Evolutionary conservation across 2,113 vertebrate genomes (phyloP).

Genomic region (Ctenodactylus gundi): DNA sequence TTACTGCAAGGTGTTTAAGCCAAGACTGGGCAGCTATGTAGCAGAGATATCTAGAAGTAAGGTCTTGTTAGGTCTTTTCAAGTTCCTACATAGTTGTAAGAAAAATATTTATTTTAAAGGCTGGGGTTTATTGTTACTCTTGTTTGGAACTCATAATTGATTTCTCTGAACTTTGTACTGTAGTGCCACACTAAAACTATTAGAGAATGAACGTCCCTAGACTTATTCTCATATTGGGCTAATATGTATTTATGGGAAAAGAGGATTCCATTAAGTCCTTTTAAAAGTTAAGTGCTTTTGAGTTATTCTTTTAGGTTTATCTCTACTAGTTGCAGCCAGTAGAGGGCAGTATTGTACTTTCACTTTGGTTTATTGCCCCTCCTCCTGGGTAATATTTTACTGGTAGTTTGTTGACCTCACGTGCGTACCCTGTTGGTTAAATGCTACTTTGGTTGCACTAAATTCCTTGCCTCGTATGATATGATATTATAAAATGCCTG

Average conservation of each 20-base stretch:
- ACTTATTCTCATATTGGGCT: not conserved
- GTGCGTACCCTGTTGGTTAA: not conserved
- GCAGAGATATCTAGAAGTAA: not conserved
- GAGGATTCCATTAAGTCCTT: not conserved
- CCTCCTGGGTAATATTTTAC: not conserved
- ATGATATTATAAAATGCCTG: conserved; percentile 18
- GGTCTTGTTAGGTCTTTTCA: not conserved
- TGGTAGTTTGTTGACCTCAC: conserved; percentile 15
- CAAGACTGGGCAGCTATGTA: not conserved
- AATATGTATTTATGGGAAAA: conserved; percentile 24
- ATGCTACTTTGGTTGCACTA: conserved; percentile 16
- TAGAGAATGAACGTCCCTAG: not conserved
- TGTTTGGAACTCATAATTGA: not conserved
- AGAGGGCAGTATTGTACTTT: conserved; percentile 81
- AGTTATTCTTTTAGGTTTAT: conserved; percentile 2
- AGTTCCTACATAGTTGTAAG: not conserved
- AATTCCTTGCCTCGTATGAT: too few species aligned
- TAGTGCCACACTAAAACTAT: not conserved
- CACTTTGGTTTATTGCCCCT: not conserved
- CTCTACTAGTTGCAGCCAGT: conserved; percentile 74
- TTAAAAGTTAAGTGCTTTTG: not conserved
- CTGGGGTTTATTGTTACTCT: not conserved
- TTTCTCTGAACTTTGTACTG: not conserved
- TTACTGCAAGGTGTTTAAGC: not conserved
- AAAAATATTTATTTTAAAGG: not conserved